A percentile compares a stretch with the other conserved stretches of the same genome.
Conservation (phyloP, 2,797 vertebrate species). For the Microctenopoma lineatum region DNA sequence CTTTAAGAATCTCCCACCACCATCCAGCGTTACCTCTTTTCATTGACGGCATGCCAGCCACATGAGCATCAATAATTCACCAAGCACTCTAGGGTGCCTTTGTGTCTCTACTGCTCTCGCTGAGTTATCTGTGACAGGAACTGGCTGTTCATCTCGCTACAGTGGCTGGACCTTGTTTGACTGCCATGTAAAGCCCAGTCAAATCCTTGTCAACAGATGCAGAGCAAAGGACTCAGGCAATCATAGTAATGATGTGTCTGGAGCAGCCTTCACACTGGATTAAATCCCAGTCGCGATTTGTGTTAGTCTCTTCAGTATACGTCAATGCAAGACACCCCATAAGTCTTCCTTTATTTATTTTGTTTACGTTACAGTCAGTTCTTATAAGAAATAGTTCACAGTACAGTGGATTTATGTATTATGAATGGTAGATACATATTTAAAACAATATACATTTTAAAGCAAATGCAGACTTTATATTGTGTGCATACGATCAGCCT, state of each 20-base stretch:
- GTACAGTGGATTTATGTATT: slow-evolving; percentile 21
- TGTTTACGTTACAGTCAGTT: neutral
- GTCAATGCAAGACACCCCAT: slow-evolving; percentile 2
- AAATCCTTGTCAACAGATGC: slow-evolving; percentile 59
- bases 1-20: slow-evolving; percentile 43
- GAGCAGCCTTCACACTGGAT: slow-evolving; percentile 27
- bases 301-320: neutral
- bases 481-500: slow-evolving; percentile 20
- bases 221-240: slow-evolving; percentile 39
- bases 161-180: slow-evolving; percentile 49
- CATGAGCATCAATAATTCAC: slow-evolving; percentile 83
- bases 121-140: slow-evolving; percentile 72
- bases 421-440: slow-evolving; percentile 28
- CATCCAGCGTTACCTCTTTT: slow-evolving; percentile 59
- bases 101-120: slow-evolving; percentile 59
- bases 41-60: slow-evolving; percentile 59
- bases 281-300: slow-evolving; percentile 29
- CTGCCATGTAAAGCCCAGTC: slow-evolving; percentile 55
- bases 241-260: slow-evolving; percentile 35
- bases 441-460: slow-evolving; percentile 41
- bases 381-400: slow-evolving; percentile 20
- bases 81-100: slow-evolving; percentile 66
- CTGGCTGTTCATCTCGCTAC: slow-evolving; percentile 59
- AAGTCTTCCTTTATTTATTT: slow-evolving; percentile 39
- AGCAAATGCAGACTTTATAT: slow-evolving; percentile 14